Percentiles rank a stretch among this genome's conserved stretches.
Conservation (phyloP, 30 jellyfish, hydroid and myxozoan genomes). For the Cassiopea xamachana region DNA sequence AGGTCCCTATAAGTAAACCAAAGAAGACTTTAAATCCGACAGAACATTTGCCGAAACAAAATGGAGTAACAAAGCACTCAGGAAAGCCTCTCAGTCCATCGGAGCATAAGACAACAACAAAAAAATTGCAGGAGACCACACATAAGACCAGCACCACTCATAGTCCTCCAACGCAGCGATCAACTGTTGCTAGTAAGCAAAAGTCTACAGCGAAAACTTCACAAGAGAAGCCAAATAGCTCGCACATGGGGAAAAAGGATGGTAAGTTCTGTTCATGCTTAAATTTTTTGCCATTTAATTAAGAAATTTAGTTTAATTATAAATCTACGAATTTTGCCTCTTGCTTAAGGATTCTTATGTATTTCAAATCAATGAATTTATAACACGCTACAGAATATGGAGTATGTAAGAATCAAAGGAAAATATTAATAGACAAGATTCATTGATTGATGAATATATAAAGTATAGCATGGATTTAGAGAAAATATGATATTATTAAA, state of each 20-base stretch:
- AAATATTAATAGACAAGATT: no score
- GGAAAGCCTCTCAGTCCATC: constrained; percentile 9
- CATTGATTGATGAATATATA: no score
- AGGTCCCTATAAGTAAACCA: not conserved
- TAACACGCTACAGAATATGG: no score
- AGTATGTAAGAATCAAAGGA: no score
- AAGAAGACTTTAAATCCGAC: constrained; percentile 1
- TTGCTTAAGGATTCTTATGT: no score
- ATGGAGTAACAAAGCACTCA: not conserved
- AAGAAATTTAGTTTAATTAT: no score
- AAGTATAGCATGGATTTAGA: no score
- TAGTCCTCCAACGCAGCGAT: not conserved
- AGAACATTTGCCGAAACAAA: constrained; percentile 19
- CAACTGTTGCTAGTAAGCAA: not conserved
- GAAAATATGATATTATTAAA: no score
- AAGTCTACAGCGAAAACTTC: not conserved
- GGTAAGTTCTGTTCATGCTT: not conserved
- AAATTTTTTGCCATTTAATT: no score
- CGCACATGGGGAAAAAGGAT: not conserved
- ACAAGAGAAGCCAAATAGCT: not conserved
- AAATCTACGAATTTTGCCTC: no score
- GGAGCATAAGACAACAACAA: not conserved
- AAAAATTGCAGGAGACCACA: not conserved
- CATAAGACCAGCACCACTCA: constrained; percentile 3
- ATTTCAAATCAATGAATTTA: no score